Evolutionary conservation across 2,113 vertebrate species (phyloP).

Genomic region (Scalopus aquaticus): DNA sequence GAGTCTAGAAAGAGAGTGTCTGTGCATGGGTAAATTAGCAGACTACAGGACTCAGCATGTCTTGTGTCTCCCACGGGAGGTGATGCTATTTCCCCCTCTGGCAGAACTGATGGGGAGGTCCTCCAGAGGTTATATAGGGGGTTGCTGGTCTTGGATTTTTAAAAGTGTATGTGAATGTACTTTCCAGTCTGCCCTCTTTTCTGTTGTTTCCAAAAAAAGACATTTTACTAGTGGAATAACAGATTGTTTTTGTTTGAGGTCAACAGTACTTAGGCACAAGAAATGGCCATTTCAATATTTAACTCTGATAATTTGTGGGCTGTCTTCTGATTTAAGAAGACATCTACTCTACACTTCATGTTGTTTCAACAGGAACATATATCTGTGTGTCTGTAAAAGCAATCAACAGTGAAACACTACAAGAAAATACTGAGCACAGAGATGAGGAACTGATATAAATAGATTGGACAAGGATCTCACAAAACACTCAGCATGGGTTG

Average conservation of each 20-base stretch:
- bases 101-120: background rate
- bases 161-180: background rate
- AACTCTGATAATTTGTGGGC: background rate
- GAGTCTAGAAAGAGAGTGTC: background rate
- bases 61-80: background rate
- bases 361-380: background rate
- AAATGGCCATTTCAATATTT: background rate
- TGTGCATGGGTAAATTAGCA: background rate
- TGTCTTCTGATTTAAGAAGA: background rate
- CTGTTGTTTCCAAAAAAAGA: background rate
- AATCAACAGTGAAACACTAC: background rate
- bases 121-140: background rate
- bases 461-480: background rate
- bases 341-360: background rate
- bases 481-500: background rate
- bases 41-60: background rate
- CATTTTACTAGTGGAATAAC: background rate
- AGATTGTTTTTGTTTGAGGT: background rate
- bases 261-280: background rate
- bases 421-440: background rate
- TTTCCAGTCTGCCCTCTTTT: background rate
- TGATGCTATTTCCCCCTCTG: background rate
- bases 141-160: background rate
- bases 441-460: background rate
- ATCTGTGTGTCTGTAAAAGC: background rate